A percentile compares a stretch with the other conserved stretches of the same genome.
phyloP scores from a whole-genome alignment of 2,888 invertebrate genomes.

The Buathra laborator region DNA sequence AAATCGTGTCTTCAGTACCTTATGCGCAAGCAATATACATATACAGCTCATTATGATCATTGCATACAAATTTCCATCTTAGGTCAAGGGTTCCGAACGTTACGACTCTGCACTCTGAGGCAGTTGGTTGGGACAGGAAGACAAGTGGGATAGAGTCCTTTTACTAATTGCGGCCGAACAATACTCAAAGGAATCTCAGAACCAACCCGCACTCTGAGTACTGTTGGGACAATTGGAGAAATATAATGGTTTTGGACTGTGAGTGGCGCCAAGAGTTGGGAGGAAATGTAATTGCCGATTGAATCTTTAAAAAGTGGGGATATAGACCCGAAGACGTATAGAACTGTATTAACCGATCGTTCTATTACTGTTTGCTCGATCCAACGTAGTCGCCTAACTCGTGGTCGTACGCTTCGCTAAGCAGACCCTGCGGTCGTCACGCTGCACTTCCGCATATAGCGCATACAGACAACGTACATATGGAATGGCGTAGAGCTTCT shows the following conservation, averaged over 20 bases:
- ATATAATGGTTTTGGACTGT: not conserved
- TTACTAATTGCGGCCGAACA: too few relatives aligned
- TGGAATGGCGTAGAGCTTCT: slow-evolving; percentile 50
- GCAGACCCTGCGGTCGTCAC: slow-evolving; percentile 66
- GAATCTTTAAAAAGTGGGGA: slow-evolving; percentile 31
- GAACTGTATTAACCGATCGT: slow-evolving; percentile 39
- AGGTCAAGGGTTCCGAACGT: too few relatives aligned
- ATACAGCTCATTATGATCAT: too few relatives aligned
- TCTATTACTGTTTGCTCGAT: slow-evolving; percentile 41
- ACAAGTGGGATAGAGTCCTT: too few relatives aligned
- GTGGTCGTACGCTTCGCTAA: slow-evolving; percentile 69
- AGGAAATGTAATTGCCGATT: slow-evolving; percentile 44
- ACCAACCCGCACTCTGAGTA: not conserved
- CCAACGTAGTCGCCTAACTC: slow-evolving; percentile 49
- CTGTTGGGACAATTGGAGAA: not conserved
- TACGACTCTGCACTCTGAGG: too few relatives aligned
- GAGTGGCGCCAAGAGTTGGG: too few relatives aligned
- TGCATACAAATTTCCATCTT: too few relatives aligned
- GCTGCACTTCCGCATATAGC: slow-evolving; percentile 56
- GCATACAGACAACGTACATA: slow-evolving; percentile 16
- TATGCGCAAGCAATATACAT: too few relatives aligned
- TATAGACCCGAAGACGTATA: slow-evolving; percentile 38
- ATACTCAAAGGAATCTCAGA: not conserved
- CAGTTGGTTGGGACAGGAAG: too few relatives aligned
- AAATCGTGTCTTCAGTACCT: too few relatives aligned